Evolutionary conservation across 2,113 vertebrate species (phyloP).

Genomic region (Gorsachius goisagi): DNA sequence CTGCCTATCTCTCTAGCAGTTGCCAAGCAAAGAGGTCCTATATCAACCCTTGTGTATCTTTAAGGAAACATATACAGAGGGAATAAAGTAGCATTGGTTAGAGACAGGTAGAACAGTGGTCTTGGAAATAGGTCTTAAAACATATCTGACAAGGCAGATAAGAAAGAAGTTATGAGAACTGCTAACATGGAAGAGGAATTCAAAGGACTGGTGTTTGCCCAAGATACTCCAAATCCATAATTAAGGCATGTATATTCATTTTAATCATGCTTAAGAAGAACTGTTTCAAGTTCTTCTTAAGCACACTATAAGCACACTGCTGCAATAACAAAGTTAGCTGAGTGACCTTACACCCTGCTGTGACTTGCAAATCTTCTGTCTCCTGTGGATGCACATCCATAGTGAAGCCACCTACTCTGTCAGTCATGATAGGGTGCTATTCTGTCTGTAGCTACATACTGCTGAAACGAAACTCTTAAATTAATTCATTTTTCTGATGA

Average conservation of each 20-base stretch:
- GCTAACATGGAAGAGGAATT: background rate
- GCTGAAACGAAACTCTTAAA: constrained; percentile 17
- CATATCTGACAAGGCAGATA: background rate
- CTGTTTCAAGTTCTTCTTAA: background rate
- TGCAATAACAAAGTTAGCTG: background rate
- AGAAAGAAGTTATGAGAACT: background rate
- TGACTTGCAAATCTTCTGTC: background rate
- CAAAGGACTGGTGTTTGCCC: background rate
- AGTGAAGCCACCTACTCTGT: background rate
- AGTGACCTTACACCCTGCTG: background rate
- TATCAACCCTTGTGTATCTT: background rate
- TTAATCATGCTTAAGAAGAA: background rate
- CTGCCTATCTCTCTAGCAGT: background rate
- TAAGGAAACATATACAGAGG: background rate
- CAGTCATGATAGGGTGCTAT: background rate
- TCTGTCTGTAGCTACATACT: background rate
- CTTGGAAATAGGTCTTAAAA: background rate
- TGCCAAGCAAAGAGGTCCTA: background rate
- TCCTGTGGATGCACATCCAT: background rate
- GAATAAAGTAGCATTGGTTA: background rate
- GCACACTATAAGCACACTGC: background rate
- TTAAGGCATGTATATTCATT: background rate
- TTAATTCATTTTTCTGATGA: constrained; percentile 40
- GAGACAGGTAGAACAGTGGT: background rate
- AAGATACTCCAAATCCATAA: background rate